Evolutionary conservation across 1,140 invertebrate species (phyloP).

Genomic region (Grapholita molesta): DNA sequence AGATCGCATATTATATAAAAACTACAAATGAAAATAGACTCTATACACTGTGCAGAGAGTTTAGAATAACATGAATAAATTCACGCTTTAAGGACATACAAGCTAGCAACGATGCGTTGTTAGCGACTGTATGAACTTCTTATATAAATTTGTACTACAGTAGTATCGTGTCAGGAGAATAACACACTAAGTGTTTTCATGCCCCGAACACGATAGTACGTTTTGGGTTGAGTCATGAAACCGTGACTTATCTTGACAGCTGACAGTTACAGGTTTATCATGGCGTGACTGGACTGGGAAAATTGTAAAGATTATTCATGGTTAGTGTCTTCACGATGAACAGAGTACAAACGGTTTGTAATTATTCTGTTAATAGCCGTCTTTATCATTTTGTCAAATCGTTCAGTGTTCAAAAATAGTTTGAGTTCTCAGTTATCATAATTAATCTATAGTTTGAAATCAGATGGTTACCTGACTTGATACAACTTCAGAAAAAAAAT

Average conservation of each 20-base stretch:
- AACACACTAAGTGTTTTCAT: neutral
- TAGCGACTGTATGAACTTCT: neutral
- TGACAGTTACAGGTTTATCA: constrained; percentile 15
- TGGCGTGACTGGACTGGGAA: neutral
- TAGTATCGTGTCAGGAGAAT: neutral
- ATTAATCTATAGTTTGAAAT: too few relatives aligned
- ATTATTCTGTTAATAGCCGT: too few relatives aligned
- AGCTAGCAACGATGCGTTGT: neutral
- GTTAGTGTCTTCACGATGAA: neutral
- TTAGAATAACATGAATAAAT: neutral
- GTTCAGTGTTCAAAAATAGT: too few relatives aligned
- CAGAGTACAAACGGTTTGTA: constrained; percentile 8
- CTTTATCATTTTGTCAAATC: too few relatives aligned
- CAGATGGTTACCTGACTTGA: too few relatives aligned
- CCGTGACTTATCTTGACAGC: constrained; percentile 13
- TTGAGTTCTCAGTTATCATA: too few relatives aligned
- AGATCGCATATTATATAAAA: neutral
- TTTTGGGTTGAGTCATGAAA: neutral
- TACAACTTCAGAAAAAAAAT: too few relatives aligned
- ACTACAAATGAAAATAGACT: neutral
- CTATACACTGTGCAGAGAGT: neutral
- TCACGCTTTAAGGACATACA: neutral
- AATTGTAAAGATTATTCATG: neutral
- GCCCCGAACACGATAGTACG: neutral
- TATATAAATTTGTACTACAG: neutral